Percentiles rank a stretch among this genome's conserved stretches.
Conservation (phyloP, 2,888 invertebrate species). For the Ferrisia virgata region DNA sequence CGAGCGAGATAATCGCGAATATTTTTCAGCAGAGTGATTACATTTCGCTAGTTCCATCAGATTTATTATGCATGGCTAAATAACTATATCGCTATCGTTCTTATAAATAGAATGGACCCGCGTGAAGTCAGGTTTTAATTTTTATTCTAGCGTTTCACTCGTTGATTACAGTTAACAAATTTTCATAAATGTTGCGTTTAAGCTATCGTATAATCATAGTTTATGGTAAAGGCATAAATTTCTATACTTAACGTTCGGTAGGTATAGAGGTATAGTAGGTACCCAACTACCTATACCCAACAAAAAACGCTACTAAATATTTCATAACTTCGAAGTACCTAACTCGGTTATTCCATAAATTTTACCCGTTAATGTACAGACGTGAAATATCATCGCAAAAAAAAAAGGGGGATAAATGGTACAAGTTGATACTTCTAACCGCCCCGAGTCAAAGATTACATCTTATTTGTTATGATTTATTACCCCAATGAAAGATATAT, state of each 20-base stretch:
- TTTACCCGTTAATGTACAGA: background rate
- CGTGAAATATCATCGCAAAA: background rate
- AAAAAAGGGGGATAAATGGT: background rate
- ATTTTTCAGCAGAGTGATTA: background rate
- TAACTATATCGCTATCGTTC: background rate
- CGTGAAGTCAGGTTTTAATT: background rate
- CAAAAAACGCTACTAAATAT: background rate
- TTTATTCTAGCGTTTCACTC: background rate
- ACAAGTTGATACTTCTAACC: background rate
- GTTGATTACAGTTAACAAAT: conserved; percentile 6
- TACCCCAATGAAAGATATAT: background rate
- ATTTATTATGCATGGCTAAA: background rate
- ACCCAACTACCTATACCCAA: background rate
- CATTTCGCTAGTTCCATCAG: background rate
- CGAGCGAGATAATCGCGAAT: background rate
- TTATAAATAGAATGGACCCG: background rate
- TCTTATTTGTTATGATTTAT: background rate
- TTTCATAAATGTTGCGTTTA: conserved; percentile 5
- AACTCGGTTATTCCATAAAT: too few species aligned
- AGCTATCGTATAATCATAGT: background rate
- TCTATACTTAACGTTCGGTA: background rate
- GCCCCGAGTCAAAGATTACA: background rate
- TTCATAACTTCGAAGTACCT: background rate
- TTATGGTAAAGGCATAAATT: conserved; percentile 10
- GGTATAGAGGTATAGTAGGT: too few species aligned